Conservation (phyloP, 2,113 vertebrate species). For the Riparia riparia region DNA sequence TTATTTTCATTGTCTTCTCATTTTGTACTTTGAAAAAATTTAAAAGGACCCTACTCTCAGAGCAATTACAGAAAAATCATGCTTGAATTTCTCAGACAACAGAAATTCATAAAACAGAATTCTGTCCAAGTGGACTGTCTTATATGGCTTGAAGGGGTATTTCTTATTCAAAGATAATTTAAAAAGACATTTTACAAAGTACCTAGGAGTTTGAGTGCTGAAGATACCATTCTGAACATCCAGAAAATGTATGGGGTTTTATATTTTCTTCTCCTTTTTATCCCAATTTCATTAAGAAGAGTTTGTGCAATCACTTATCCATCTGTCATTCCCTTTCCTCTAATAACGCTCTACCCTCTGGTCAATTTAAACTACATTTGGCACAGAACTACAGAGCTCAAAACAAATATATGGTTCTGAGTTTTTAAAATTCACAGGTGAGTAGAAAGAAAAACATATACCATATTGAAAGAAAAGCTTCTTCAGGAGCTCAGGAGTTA, state of each 20-base stretch:
- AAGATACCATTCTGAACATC: background rate
- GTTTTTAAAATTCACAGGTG: background rate
- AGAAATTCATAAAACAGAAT: background rate
- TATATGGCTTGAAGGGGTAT: background rate
- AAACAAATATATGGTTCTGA: background rate
- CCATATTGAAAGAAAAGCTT: background rate
- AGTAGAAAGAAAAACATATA: background rate
- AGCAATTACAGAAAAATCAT: background rate
- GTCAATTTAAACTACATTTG: background rate
- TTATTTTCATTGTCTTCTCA: background rate
- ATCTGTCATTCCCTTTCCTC: background rate
- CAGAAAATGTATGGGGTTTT: background rate
- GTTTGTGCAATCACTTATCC: background rate
- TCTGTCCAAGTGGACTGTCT: background rate
- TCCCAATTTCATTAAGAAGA: background rate
- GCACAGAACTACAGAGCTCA: background rate
- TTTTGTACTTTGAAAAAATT: background rate
- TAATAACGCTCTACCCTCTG: background rate
- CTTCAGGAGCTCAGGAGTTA: background rate
- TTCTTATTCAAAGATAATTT: background rate
- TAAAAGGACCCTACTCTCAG: background rate
- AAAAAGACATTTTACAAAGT: background rate
- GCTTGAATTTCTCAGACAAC: background rate
- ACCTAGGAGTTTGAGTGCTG: background rate
- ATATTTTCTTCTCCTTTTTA: background rate